phyloP scores from a whole-genome alignment of 2,888 invertebrate species.

The Drosophila colorata region DNA sequence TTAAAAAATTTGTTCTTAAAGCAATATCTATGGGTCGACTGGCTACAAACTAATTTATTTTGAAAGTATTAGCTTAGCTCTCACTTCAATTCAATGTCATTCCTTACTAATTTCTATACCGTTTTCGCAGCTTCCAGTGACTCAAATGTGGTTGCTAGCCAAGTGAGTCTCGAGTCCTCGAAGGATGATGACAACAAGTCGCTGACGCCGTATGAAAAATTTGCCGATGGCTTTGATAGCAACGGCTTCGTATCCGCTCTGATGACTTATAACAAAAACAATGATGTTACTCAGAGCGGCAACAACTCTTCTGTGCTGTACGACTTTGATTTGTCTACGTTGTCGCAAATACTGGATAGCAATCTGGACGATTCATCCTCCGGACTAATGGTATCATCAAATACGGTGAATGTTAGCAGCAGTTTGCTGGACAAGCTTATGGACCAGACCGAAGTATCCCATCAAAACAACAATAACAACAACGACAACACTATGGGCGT shows the following conservation, averaged over 20 bases:
- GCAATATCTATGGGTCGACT: too few species aligned
- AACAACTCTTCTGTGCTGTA: constrained; percentile 71
- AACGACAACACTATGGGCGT: constrained; percentile 43
- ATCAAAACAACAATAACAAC: constrained; percentile 67
- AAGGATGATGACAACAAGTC: constrained; percentile 79
- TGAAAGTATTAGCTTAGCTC: background rate
- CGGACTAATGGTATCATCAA: constrained; percentile 61
- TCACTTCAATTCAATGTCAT: background rate
- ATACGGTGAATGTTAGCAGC: constrained; percentile 67
- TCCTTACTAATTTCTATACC: background rate
- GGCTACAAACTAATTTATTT: background rate
- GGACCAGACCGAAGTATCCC: constrained; percentile 60
- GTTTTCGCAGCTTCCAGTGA: constrained; percentile 55
- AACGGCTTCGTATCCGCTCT: constrained; percentile 82
- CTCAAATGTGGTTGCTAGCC: constrained; percentile 57
- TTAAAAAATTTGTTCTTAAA: background rate
- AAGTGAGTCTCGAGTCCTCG: constrained; percentile 66
- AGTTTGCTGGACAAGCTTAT: constrained; percentile 71
- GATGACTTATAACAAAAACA: constrained; percentile 73
- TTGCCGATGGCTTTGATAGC: constrained; percentile 83
- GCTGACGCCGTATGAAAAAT: constrained; percentile 80
- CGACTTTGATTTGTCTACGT: constrained; percentile 72
- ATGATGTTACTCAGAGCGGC: constrained; percentile 53
- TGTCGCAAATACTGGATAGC: constrained; percentile 71
- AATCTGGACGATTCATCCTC: constrained; percentile 61